Evolutionary conservation across 1,140 invertebrate genomes (phyloP), one percentile per base, ranked within the genome.

Genomic region (Conopomorpha cramerella): DNA sequence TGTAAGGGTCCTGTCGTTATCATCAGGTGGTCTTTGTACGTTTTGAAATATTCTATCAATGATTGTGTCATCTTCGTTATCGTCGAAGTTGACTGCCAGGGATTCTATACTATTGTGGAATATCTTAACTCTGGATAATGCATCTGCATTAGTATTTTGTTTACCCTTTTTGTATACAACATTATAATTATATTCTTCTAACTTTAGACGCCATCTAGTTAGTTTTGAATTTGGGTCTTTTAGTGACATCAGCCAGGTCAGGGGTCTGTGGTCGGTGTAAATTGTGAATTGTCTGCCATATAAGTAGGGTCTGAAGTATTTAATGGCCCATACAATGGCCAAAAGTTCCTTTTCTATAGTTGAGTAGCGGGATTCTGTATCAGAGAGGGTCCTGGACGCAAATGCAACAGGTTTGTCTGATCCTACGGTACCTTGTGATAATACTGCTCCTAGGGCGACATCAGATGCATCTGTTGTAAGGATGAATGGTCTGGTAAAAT

Each of bases 81-180:
- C n/a, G n/a, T n/a, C n/a, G n/a, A n/a, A n/a, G n/a, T n/a, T n/a
- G n/a, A n/a, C n/a, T n/a, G n/a, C n/a, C n/a, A n/a, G n/a, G n/a
- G n/a, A n/a, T n/a, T n/a, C n/a, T n/a, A n/a, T n/a, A n/a, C n/a
- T n/a, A n/a, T n/a, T n/a, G n/a, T n/a, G n/a, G n/a, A n/a, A n/a
- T n/a, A n/a, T n/a, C n/a, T n/a, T n/a, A n/a, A n/a, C n/a, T n/a
- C n/a, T n/a, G n/a, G 46, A 46, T 8, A 50, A 12, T 10, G 45
- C 41, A 36, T 45, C 50, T 12, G 44, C 50, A 17, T 36, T 34
- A 1, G 15, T 19, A 29, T 55, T 55, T 8, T 25, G 26, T 27
- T 41, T 45, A 11, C 51, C 46, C 25, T 38, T 16, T 45, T 52
- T 44, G 40, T 77, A 31, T 58, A 3, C 23, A 15, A 77, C 43